A percentile compares a stretch with the other conserved stretches of the same genome.
Evolutionary conservation across 2,797 vertebrate species (phyloP).

Genomic region (Okamejei kenojei): DNA sequence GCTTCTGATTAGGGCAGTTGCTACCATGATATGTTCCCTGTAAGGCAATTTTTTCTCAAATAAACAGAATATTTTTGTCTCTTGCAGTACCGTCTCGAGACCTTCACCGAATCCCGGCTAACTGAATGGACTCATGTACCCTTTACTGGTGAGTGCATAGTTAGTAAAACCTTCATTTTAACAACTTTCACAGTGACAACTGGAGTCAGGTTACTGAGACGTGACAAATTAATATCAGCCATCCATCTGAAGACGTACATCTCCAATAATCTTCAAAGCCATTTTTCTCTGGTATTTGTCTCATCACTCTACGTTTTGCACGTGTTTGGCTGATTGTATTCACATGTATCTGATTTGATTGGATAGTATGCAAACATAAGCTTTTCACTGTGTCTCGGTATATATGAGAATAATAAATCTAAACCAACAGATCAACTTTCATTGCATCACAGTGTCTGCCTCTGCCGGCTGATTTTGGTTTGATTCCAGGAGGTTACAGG

Average conservation of each 20-base stretch:
- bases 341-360: too few species aligned
- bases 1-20: background rate
- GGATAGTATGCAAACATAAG: too few species aligned
- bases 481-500: too few species aligned
- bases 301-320: too few species aligned
- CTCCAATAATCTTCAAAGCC: background rate
- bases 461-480: background rate
- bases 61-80: background rate
- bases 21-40: background rate
- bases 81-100: conserved; percentile 21
- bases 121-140: conserved; percentile 9
- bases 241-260: background rate
- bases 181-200: background rate
- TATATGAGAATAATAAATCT: too few species aligned
- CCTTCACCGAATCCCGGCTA: conserved; percentile 5
- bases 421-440: too few species aligned
- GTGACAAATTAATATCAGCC: background rate
- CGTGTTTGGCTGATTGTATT: too few species aligned
- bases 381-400: too few species aligned
- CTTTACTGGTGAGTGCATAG: background rate
- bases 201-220: background rate
- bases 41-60: background rate
- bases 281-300: background rate
- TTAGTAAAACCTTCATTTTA: background rate
- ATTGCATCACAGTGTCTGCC: too few species aligned